Percentiles rank a stretch among this genome's conserved stretches.
Evolutionary conservation across 2,888 invertebrate genomes (phyloP).

Genomic region (Sphaerophoria taeniata): DNA sequence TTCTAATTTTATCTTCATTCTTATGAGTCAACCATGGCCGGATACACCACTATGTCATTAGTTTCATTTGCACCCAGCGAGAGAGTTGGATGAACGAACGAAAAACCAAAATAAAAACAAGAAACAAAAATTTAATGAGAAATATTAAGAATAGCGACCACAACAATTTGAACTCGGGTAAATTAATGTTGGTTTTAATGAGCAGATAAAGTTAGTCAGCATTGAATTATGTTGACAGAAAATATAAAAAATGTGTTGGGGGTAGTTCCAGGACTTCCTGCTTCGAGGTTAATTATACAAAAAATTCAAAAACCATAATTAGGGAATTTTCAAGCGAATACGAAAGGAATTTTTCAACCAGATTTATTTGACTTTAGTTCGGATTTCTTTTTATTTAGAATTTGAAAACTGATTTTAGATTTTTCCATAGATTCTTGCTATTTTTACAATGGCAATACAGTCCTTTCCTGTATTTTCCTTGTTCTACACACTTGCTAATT

Average conservation of each 20-base stretch:
- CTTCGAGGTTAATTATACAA: background rate
- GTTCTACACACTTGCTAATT: no score
- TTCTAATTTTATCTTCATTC: conserved; percentile 14
- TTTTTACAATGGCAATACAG: no score
- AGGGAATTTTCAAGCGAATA: no score
- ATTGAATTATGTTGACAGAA: background rate
- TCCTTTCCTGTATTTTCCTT: no score
- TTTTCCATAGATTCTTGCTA: no score
- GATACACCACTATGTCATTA: conserved; percentile 43
- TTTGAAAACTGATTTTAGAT: no score
- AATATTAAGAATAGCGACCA: conserved; percentile 1
- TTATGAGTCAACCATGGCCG: conserved; percentile 39
- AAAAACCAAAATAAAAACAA: no score
- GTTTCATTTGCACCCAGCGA: conserved; percentile 29
- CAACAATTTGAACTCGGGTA: background rate
- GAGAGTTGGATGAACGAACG: no score
- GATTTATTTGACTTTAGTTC: no score
- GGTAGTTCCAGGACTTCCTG: background rate
- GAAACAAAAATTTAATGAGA: conserved; percentile 32
- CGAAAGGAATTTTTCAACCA: no score
- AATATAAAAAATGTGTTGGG: background rate
- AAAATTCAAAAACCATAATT: background rate
- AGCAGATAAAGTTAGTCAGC: background rate
- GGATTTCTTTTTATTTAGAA: no score
- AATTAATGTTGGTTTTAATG: background rate